Base-by-base conservation (phyloP, 2,888 invertebrate species). In the Atethmia centrago region DNA sequence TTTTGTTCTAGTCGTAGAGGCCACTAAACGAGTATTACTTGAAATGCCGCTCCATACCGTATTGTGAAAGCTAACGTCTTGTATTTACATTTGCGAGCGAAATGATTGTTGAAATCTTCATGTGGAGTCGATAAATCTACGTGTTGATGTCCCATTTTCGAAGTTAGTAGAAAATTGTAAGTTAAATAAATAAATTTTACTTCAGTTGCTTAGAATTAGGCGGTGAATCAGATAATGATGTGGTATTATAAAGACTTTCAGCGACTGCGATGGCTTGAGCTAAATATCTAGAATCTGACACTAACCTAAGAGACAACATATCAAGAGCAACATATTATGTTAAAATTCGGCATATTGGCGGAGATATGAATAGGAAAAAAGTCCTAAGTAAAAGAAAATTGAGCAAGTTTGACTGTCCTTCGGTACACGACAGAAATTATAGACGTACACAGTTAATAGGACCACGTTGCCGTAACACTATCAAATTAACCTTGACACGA, bases 1-100 rank as follows among this genome's bases (percentile, higher is more conserved):
- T 92, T 94, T 94, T 94, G 94, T 94, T 94, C 94, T 92, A 89
- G 90, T 74, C 80, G 84, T 85, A 85, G 91, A 92, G 93, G 92
- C 91, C 93, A 89, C 89, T 89, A 89, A 94, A 93, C 94, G 83
- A 88, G 94, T 92, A 90, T 89, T 91, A 92, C 93, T 92, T 91
- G 92, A 89, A 91, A 89, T 88, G 81, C 83, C 82, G 84, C 83
- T 77, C 79, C 85, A 86, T 85, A 84, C 75, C 49, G 74, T 87
- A 87, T 88, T 92, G 93, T 92, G 93, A 94, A 93, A 94, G 92
- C 92, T 87, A 88, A 83, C 85, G 84, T 80, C 75, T 85, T 84
- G 80, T 88, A 86, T 90, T 89, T 89, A 86, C 86, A 81, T 85
- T 78, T 76, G 77, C 61, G 40, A 69, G 74, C 77, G 71, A 83